Conservation (phyloP, 2,888 invertebrate species). For the Conus canariensis region DNA sequence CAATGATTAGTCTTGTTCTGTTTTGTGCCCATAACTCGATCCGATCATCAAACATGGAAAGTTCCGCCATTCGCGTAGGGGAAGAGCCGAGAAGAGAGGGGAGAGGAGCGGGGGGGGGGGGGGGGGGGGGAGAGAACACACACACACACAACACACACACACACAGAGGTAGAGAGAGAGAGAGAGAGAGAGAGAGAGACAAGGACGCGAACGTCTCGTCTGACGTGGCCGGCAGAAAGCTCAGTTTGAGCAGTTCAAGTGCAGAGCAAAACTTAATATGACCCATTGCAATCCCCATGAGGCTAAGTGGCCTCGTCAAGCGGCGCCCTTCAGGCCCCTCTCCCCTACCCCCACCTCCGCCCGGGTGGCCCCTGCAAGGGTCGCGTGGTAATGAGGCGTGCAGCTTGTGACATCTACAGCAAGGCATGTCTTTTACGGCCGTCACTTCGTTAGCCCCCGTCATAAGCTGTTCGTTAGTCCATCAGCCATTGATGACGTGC, state of each 20-base stretch:
- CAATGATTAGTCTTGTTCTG: conserved; percentile 11
- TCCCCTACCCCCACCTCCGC: background rate
- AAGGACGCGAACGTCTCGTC: too few relatives aligned
- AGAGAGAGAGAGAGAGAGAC: background rate
- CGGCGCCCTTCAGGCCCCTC: background rate
- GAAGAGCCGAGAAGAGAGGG: background rate
- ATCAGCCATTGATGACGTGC: background rate
- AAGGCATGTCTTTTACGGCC: background rate
- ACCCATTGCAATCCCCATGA: background rate
- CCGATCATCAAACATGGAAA: conserved; percentile 17
- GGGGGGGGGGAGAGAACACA: background rate
- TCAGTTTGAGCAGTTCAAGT: background rate
- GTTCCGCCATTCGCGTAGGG: background rate
- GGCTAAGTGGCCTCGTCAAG: background rate
- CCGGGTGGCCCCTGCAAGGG: background rate
- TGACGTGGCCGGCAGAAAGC: too few relatives aligned
- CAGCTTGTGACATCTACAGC: background rate
- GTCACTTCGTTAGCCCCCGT: background rate
- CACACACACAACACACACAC: too few relatives aligned
- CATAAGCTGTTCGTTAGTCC: conserved; percentile 5
- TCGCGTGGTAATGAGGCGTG: background rate
- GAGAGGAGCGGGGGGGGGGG: background rate
- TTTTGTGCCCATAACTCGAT: background rate
- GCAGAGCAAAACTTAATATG: background rate
- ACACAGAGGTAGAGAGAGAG: background rate